phyloP scores from a whole-genome alignment of 2,113 vertebrate genomes.

The Octodon degus region DNA sequence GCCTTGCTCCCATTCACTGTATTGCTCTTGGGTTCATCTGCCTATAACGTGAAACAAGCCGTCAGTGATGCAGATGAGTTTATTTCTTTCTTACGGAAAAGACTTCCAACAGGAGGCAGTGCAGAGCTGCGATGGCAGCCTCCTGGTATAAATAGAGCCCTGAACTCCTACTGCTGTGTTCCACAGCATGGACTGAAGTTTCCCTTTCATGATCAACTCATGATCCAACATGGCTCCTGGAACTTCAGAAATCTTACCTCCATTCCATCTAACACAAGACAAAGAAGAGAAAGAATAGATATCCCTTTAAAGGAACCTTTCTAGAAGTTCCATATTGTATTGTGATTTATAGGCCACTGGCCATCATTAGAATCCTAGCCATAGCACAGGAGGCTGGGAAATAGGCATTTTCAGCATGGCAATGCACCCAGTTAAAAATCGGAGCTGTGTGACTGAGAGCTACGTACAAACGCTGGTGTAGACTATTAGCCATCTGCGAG shows the following conservation, averaged over 20 bases:
- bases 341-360: not conserved
- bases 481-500: not conserved
- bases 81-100: not conserved
- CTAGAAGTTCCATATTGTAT: not conserved
- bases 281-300: not conserved
- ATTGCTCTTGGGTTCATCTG: not conserved
- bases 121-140: not conserved
- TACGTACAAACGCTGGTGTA: not conserved
- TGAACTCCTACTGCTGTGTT: not conserved
- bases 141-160: not conserved
- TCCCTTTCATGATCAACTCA: not conserved
- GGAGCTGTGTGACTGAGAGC: not conserved
- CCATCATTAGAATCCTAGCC: slow-evolving; percentile 19
- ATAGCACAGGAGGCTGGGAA: not conserved
- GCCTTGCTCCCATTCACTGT: not conserved
- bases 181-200: not conserved
- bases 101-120: no score
- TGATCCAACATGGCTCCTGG: not conserved
- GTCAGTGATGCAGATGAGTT: not conserved
- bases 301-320: not conserved
- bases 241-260: not conserved
- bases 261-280: not conserved
- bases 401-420: not conserved
- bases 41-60: not conserved
- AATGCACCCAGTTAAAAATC: not conserved